Percentiles rank a stretch among this genome's conserved stretches.
phyloP scores from a whole-genome alignment of 2,113 vertebrate species.

The Lynx canadensis region DNA sequence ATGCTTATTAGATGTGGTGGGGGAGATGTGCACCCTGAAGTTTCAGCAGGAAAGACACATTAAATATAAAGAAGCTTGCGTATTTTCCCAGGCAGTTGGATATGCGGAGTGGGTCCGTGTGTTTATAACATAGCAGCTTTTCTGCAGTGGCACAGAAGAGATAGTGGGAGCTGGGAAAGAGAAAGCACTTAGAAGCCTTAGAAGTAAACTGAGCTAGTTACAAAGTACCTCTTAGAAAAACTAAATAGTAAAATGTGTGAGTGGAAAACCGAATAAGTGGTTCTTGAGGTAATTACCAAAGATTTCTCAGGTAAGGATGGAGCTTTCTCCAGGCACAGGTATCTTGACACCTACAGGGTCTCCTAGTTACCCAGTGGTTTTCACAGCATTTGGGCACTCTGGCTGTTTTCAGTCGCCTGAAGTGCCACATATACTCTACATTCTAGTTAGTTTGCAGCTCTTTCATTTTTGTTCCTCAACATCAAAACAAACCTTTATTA shows the following conservation, averaged over 20 bases:
- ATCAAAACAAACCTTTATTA: not conserved
- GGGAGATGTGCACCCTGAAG: slow-evolving; percentile 53
- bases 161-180: not conserved
- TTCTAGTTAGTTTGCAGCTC: not conserved
- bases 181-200: slow-evolving; percentile 47
- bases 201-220: slow-evolving; percentile 64
- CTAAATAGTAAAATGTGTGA: slow-evolving; percentile 50
- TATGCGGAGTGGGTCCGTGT: slow-evolving; percentile 1
- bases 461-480: not conserved
- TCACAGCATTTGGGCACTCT: not conserved
- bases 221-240: slow-evolving; percentile 64
- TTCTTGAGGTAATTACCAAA: slow-evolving; percentile 67
- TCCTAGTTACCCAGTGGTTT: not conserved
- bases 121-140: slow-evolving; percentile 27
- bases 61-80: slow-evolving; percentile 66
- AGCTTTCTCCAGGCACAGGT: not conserved
- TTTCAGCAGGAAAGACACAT: slow-evolving; percentile 67
- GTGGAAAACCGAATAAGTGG: slow-evolving; percentile 65
- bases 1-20: slow-evolving; percentile 65
- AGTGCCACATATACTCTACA: not conserved
- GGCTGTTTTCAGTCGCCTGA: not conserved
- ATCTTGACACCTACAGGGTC: not conserved
- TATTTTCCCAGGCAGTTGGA: slow-evolving; percentile 62
- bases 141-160: not conserved
- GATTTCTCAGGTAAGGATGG: not conserved